Evolutionary conservation across 2,888 invertebrate species (phyloP), one percentile per base, ranked within the genome.

Genomic region (Dryocosmus kuriphilus): DNA sequence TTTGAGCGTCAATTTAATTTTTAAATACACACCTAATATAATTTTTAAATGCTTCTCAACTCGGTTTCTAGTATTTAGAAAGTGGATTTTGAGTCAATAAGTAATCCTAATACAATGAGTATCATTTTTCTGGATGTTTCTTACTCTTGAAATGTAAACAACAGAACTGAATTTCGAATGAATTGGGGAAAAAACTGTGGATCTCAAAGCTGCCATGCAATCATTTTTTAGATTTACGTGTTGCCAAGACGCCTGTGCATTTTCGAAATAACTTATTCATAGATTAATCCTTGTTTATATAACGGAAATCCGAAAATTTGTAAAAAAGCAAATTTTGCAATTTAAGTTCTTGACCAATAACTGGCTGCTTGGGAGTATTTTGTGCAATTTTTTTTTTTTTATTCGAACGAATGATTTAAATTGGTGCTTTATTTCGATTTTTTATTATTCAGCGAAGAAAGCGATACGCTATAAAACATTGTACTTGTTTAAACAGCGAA

Each of bases 321-420:
- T 41, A 46, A 14, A 24, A 24, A 41, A 65, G 24, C 63, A 65
- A 67, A 67, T 71, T n/a, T 71, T 71, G 67, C 67, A 71, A 46
- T 65, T 9, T 71, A 51, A 51, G 46, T 30, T 46, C 86, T 88
- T 87, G 91, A 91, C 90, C 90, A 91, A 91, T 89, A 89, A 89
- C 88, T 90, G 90, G 89, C 89, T 91, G 90, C 90, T 90, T 46
- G 67, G 41, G 27, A 46, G 46, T 41, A 46, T 19, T 67, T 41
- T 41, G 65, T 67, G 65, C 24, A 71, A 71, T 30, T 71, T 51
- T 71, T 71, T 30, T 71, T 51, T 71, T 71, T 51, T 67, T n/a
- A 27, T 71, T 27, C 16, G 51, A n/a, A 71, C 30, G 46, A 71
- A 30, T 71, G 71, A 51, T 71, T 71, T 71, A 11, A 8, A 30